Conservation (phyloP, 2,797 vertebrate genomes). For the Tenualosa thibaudeaui region DNA sequence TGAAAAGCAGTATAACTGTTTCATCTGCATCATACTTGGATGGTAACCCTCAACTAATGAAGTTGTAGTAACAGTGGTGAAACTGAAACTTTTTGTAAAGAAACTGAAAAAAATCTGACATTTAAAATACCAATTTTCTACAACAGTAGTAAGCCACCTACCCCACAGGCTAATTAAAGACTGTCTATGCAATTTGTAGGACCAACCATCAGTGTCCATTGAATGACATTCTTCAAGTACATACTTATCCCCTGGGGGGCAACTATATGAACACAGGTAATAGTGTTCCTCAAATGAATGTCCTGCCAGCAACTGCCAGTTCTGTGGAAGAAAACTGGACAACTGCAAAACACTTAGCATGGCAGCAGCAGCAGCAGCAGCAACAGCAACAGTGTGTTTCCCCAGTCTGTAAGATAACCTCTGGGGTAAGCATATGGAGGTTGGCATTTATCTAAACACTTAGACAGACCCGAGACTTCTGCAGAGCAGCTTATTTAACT, state of each 20-base stretch:
- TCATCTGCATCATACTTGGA: background rate
- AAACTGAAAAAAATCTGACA: background rate
- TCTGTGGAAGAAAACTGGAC: background rate
- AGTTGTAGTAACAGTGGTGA: background rate
- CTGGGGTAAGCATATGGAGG: background rate
- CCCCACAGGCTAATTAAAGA: background rate
- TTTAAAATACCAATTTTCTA: background rate
- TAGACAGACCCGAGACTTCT: background rate
- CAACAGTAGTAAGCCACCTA: background rate
- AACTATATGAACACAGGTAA: background rate
- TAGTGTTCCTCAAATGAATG: background rate
- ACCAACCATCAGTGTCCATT: background rate
- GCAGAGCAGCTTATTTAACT: background rate
- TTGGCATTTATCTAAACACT: background rate
- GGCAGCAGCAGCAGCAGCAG: background rate
- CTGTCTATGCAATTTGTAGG: background rate
- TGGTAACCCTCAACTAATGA: background rate
- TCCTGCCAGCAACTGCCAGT: conserved; percentile 3
- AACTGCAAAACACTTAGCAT: background rate
- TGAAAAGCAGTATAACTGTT: background rate
- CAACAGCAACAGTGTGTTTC: background rate
- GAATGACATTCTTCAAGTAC: conserved; percentile 2
- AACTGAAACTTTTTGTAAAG: background rate
- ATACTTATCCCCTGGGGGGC: background rate
- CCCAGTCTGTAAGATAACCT: background rate